Conservation (phyloP, 2,888 invertebrate species). For the Lasioglossum zephyrum region DNA sequence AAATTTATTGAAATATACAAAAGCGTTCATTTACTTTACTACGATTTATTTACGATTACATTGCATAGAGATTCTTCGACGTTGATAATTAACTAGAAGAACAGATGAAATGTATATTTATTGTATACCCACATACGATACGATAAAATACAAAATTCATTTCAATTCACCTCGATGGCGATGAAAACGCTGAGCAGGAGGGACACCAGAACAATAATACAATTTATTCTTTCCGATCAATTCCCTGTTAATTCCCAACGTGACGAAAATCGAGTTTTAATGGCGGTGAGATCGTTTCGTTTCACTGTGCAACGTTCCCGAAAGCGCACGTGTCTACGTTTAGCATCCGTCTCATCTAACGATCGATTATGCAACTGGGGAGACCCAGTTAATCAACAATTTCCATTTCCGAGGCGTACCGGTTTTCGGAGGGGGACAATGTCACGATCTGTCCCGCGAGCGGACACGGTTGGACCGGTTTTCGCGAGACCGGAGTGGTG, state of each 20-base stretch:
- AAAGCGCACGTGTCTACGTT: neutral
- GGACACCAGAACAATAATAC: too few relatives aligned
- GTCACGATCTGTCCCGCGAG: slow-evolving; percentile 19
- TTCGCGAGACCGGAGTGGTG: slow-evolving; percentile 10
- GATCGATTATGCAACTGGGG: neutral
- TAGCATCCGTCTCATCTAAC: neutral
- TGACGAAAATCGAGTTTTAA: too few relatives aligned
- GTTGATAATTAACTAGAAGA: neutral
- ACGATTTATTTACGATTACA: too few relatives aligned
- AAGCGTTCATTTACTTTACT: neutral
- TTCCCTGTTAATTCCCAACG: too few relatives aligned
- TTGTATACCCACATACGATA: neutral
- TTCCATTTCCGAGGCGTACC: slow-evolving; percentile 25
- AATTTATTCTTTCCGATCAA: too few relatives aligned
- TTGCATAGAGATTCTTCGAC: neutral
- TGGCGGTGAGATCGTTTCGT: neutral
- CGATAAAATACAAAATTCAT: neutral
- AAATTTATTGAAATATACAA: too few relatives aligned
- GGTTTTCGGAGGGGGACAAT: slow-evolving; percentile 42
- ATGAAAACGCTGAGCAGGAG: too few relatives aligned
- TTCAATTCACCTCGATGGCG: neutral
- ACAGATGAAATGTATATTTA: neutral
- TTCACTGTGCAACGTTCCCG: neutral
- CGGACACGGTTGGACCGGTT: slow-evolving; percentile 30
- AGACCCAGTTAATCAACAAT: neutral